Evolutionary conservation across 2,888 invertebrate genomes (phyloP).

Genomic region (Harpalus rufipes): DNA sequence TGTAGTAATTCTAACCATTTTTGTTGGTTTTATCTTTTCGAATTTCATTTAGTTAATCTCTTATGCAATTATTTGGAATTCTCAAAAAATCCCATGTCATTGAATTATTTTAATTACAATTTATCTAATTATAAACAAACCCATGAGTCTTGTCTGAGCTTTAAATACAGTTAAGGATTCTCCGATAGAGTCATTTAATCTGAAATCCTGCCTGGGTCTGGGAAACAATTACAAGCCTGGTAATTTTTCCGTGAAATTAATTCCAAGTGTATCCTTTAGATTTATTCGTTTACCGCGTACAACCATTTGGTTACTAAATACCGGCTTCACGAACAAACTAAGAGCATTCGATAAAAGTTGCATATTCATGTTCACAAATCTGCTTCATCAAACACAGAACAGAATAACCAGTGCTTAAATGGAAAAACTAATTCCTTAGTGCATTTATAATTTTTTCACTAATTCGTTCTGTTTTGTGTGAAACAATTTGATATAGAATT

Average conservation of each 20-base stretch:
- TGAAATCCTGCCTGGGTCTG: background rate
- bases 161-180: background rate
- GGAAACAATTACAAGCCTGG: constrained; percentile 37
- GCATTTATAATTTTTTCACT: background rate
- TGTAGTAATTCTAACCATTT: too few species aligned
- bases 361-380: constrained; percentile 64
- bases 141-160: background rate
- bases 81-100: too few species aligned
- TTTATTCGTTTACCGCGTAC: constrained; percentile 44
- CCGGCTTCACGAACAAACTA: constrained; percentile 20
- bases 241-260: constrained; percentile 60
- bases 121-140: background rate
- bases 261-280: constrained; percentile 32
- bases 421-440: background rate
- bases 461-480: background rate
- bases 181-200: constrained; percentile 23
- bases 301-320: constrained; percentile 53
- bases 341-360: constrained; percentile 57
- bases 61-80: too few species aligned
- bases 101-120: background rate
- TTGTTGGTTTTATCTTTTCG: too few species aligned
- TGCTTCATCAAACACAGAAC: constrained; percentile 16
- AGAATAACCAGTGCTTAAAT: background rate
- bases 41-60: too few species aligned
- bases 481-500: background rate